A percentile compares a stretch with the other conserved stretches of the same genome.
Conservation (phyloP, 2,888 invertebrate genomes). For the Lasioglossum zephyrum region DNA sequence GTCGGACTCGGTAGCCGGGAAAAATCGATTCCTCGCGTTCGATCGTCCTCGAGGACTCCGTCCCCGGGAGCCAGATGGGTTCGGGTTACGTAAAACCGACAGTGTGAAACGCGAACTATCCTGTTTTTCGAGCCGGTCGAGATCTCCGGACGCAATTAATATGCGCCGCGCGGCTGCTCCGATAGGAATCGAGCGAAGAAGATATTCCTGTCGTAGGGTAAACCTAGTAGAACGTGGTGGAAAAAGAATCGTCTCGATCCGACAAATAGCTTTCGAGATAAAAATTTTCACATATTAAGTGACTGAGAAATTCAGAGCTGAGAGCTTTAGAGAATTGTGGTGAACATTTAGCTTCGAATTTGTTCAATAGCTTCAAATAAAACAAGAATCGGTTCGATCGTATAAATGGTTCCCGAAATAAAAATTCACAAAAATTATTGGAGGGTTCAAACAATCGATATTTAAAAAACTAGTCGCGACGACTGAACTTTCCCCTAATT, state of each 20-base stretch:
- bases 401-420: not conserved
- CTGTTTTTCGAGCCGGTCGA: not conserved
- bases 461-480: not conserved
- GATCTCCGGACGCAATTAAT: constrained; percentile 2
- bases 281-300: not conserved
- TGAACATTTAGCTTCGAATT: too few relatives aligned
- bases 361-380: not conserved
- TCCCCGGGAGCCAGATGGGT: not conserved
- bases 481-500: not conserved
- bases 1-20: constrained; percentile 3
- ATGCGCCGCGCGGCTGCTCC: not conserved
- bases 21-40: constrained; percentile 25
- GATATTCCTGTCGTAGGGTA: not conserved
- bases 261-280: not conserved
- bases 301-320: too few relatives aligned
- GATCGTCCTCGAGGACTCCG: constrained; percentile 21
- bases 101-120: constrained; percentile 9
- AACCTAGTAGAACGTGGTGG: not conserved
- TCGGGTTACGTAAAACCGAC: constrained; percentile 30
- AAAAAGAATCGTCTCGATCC: not conserved
- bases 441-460: not conserved
- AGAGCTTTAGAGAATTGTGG: too few relatives aligned
- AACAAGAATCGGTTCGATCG: not conserved
- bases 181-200: not conserved
- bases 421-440: not conserved